phyloP scores from a whole-genome alignment of 2,888 invertebrate genomes.

The Stictocephala bisonia region DNA sequence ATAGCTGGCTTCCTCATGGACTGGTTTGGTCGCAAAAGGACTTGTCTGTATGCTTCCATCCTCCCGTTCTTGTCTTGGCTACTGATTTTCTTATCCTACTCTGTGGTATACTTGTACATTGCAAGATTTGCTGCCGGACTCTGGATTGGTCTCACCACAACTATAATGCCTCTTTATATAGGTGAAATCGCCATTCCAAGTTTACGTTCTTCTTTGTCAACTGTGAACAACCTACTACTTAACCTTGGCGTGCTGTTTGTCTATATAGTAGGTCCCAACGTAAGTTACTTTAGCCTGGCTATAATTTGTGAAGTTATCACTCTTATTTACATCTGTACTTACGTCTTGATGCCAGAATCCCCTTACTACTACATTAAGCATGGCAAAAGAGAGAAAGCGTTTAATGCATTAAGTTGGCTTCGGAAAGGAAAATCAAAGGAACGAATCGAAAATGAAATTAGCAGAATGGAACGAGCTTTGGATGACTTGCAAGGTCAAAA shows the following conservation, averaged over 20 bases:
- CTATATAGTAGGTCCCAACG: slow-evolving; percentile 54
- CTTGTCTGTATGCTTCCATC: slow-evolving; percentile 52
- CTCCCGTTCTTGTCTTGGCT: slow-evolving; percentile 56
- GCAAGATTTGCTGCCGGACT: slow-evolving; percentile 57
- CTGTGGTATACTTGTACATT: slow-evolving; percentile 52
- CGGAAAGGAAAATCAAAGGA: slow-evolving; percentile 60
- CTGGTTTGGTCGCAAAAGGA: slow-evolving; percentile 53
- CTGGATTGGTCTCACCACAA: slow-evolving; percentile 57
- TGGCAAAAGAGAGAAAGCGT: slow-evolving; percentile 66
- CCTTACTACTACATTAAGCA: slow-evolving; percentile 71
- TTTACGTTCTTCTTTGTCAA: slow-evolving; percentile 57
- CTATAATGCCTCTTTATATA: slow-evolving; percentile 57
- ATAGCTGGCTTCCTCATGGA: slow-evolving; percentile 57
- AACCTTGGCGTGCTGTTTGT: slow-evolving; percentile 56
- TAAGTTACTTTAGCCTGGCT: slow-evolving; percentile 63
- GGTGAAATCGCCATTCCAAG: slow-evolving; percentile 58
- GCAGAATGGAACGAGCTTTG: slow-evolving; percentile 61
- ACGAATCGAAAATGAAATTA: slow-evolving; percentile 55
- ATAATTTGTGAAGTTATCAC: slow-evolving; percentile 67
- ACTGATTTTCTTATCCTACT: slow-evolving; percentile 52
- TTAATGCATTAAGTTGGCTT: slow-evolving; percentile 55
- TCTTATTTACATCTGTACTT: slow-evolving; percentile 66
- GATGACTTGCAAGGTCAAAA: slow-evolving; percentile 65
- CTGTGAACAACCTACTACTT: slow-evolving; percentile 57
- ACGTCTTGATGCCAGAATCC: slow-evolving; percentile 72